Evolutionary conservation across 2,797 vertebrate species (phyloP).

Genomic region (Sphenopsis melanotis): DNA sequence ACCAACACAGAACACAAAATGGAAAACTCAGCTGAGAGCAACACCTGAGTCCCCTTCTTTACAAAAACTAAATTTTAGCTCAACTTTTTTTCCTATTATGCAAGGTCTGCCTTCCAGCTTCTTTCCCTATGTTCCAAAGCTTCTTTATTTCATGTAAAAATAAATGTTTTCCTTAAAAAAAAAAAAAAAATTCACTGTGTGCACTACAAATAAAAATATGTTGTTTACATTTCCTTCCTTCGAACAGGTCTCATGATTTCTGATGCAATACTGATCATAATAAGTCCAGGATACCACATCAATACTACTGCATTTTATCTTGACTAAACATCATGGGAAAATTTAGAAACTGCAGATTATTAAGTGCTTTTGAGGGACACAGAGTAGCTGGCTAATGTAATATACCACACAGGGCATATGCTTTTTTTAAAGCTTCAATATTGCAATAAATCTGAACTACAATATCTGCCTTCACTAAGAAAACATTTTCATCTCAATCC

Average conservation of each 20-base stretch:
- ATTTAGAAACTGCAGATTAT: slow-evolving; percentile 47
- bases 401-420: slow-evolving; percentile 12
- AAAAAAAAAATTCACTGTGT: background rate
- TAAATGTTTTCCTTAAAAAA: background rate
- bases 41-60: background rate
- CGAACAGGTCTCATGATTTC: background rate
- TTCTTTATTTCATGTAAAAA: slow-evolving; percentile 1
- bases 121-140: background rate
- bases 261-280: slow-evolving; percentile 5
- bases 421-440: slow-evolving; percentile 48
- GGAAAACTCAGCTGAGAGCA: background rate
- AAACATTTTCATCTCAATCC: slow-evolving; percentile 59
- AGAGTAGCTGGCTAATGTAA: slow-evolving; percentile 41
- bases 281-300: slow-evolving; percentile 39
- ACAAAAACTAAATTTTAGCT: background rate
- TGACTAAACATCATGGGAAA: slow-evolving; percentile 22
- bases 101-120: background rate
- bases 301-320: slow-evolving; percentile 39
- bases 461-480: slow-evolving; percentile 54
- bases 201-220: slow-evolving; percentile 16
- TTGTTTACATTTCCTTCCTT: slow-evolving; percentile 38
- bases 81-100: background rate
- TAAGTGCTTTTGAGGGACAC: slow-evolving; percentile 45
- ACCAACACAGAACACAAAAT: background rate
- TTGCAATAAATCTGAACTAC: slow-evolving; percentile 41